phyloP scores from a whole-genome alignment of 2,888 invertebrate genomes.

The Amblyjoppa proteus region DNA sequence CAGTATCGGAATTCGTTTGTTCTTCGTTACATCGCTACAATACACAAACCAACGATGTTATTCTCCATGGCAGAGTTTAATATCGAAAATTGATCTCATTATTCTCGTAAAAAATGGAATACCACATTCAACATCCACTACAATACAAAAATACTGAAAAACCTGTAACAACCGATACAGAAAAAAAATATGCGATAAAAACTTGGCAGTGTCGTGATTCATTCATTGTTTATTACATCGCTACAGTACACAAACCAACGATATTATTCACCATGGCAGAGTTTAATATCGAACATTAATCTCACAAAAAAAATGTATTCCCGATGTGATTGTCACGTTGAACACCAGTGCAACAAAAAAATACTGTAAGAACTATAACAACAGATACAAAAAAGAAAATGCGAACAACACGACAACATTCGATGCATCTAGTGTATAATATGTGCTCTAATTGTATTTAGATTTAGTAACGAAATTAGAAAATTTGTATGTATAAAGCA shows the following conservation, averaged over 20 bases:
- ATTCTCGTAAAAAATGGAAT: too few relatives aligned
- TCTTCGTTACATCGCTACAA: not conserved
- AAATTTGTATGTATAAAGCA: conserved; percentile 55
- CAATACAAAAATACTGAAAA: too few relatives aligned
- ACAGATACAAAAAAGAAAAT: conserved; percentile 1
- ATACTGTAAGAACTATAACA: not conserved
- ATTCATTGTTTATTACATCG: not conserved
- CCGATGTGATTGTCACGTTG: not conserved
- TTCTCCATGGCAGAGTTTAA: not conserved
- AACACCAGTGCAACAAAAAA: not conserved
- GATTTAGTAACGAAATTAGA: conserved; percentile 47
- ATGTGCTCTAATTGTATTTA: conserved; percentile 61
- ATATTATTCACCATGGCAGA: not conserved
- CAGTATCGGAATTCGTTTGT: conserved; percentile 22
- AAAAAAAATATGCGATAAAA: too few relatives aligned
- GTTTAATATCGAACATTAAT: not conserved
- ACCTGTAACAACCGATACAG: too few relatives aligned
- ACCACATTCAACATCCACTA: too few relatives aligned
- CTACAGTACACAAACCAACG: not conserved
- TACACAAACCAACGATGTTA: not conserved
- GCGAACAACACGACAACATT: conserved; percentile 46
- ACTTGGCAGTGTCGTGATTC: too few relatives aligned
- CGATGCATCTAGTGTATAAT: conserved; percentile 47
- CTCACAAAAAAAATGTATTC: not conserved
- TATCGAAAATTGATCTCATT: not conserved